These are phyloP conservation scores for Nyctereutes procyonoides DNA, from an alignment of 2,113 vertebrate species.

Conservation along the genomic window DNA sequence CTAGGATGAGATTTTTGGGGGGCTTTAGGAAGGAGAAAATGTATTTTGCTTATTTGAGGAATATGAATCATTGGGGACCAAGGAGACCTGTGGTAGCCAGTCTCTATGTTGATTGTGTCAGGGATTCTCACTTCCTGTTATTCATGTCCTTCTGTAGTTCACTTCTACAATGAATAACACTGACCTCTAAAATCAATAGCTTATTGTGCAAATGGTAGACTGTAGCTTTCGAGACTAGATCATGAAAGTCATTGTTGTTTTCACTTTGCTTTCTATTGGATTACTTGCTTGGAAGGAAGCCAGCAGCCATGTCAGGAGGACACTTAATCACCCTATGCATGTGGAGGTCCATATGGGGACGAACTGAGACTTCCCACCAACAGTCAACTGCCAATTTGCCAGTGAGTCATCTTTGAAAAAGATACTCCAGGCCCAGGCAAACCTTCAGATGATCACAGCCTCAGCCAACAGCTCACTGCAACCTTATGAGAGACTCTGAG, in stretches of 20 bases:
- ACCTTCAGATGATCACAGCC: not conserved
- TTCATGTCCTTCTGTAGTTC: not conserved
- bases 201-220: not conserved
- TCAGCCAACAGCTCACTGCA: not conserved
- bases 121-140: not conserved
- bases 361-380: not conserved
- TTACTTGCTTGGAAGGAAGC: not conserved
- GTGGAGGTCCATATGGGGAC: not conserved
- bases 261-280: not conserved
- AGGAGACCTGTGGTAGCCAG: not conserved
- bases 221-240: not conserved
- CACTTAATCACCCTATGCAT: not conserved
- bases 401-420: not conserved
- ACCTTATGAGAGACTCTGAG: not conserved
- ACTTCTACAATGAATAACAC: not conserved
- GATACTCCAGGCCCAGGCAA: not conserved
- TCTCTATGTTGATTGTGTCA: not conserved
- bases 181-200: not conserved
- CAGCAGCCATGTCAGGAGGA: not conserved
- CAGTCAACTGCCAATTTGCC: not conserved
- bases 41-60: not conserved
- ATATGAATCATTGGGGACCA: not conserved
- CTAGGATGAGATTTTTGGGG: not conserved
- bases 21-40: not conserved
- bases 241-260: not conserved